Percentiles rank a stretch among this genome's conserved stretches.
These are phyloP conservation scores for Agrotis exclamationis DNA, from an alignment of 2,888 invertebrate species.

Conservation along the genomic window DNA sequence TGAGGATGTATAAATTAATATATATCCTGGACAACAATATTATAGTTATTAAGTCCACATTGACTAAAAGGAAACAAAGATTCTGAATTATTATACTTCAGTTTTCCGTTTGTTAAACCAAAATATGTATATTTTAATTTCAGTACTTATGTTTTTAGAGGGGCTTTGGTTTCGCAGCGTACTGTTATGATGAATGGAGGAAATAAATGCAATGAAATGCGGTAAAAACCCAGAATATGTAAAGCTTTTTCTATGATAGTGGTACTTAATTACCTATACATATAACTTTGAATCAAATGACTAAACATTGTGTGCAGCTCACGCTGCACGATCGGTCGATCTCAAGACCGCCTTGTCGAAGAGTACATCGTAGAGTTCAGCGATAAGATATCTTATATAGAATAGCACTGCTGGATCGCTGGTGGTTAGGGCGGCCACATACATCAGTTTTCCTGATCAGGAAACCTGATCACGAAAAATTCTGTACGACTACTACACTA, in stretches of 20 bases:
- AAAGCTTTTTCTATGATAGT: not conserved
- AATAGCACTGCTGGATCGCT: not conserved
- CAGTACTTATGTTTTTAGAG: no score
- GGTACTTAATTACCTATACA: not conserved
- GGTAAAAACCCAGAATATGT: not conserved
- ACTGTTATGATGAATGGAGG: not conserved
- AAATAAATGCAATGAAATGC: not conserved
- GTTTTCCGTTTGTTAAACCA: conserved; percentile 9
- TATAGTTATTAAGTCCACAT: not conserved
- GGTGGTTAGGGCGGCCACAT: no score
- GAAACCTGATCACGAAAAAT: no score
- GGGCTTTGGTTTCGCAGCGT: no score
- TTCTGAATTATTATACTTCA: not conserved
- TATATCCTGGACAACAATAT: not conserved
- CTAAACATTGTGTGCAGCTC: not conserved
- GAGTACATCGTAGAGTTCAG: no score
- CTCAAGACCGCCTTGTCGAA: no score
- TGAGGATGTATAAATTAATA: conserved; percentile 2
- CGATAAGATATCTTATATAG: no score
- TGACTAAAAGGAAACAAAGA: not conserved
- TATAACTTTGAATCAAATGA: not conserved
- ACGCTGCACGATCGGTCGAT: no score
- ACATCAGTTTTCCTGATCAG: no score
- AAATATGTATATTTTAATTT: not conserved
- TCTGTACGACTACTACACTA: no score